Percentiles rank a stretch among this genome's conserved stretches.
Conservation (phyloP, 2,797 vertebrate species). For the Phoebastria nigripes region DNA sequence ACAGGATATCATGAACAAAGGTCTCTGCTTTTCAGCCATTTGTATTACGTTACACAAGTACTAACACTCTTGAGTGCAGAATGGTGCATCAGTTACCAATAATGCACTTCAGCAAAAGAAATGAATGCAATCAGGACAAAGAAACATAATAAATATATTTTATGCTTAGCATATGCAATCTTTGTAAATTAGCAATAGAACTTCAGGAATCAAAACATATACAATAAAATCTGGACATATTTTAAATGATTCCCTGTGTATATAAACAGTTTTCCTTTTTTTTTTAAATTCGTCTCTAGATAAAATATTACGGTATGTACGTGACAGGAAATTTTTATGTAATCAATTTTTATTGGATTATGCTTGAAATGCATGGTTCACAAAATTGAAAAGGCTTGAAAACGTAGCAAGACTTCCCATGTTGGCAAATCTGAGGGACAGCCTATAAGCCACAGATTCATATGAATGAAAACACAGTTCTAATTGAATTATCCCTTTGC, state of each 20-base stretch:
- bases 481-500: neutral
- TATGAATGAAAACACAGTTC: neutral
- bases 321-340: neutral
- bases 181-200: neutral
- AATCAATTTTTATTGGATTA: neutral
- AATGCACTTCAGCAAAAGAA: neutral
- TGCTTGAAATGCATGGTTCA: neutral
- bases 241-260: neutral
- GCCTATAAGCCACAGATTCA: neutral
- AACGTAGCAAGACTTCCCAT: neutral
- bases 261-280: neutral
- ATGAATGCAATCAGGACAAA: neutral
- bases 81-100: neutral
- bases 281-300: rapidly evolving
- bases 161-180: neutral
- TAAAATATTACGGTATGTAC: neutral
- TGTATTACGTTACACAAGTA: neutral
- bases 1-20: neutral
- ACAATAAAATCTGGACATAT: neutral
- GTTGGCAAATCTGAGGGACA: neutral
- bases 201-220: neutral
- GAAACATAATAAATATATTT: neutral
- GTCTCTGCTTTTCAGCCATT: neutral
- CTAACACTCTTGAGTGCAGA: neutral
- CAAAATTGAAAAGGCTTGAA: neutral